phyloP scores from a whole-genome alignment of 2,113 vertebrate species.

The Oreotrochilus melanogaster region DNA sequence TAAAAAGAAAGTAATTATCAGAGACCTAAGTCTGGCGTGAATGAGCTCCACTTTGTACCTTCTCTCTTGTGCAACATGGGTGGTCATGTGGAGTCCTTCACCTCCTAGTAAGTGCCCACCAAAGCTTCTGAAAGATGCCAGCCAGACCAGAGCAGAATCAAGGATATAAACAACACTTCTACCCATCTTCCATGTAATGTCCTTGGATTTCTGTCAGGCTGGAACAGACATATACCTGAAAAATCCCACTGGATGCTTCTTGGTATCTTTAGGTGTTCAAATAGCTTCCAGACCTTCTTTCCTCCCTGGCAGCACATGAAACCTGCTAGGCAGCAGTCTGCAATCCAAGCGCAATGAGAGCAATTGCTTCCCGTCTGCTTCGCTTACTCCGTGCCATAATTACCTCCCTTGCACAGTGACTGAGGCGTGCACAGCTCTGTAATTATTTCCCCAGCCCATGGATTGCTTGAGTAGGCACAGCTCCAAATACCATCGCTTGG shows the following conservation, averaged over 20 bases:
- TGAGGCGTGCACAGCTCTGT: background rate
- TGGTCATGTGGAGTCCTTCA: background rate
- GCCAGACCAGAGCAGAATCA: background rate
- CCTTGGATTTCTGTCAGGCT: background rate
- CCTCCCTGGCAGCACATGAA: fast-evolving
- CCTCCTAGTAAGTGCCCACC: background rate
- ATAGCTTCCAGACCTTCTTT: background rate
- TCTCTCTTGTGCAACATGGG: background rate
- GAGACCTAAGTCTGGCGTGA: background rate
- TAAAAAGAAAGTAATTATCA: background rate
- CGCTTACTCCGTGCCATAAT: fast-evolving
- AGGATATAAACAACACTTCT: background rate
- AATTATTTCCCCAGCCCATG: background rate
- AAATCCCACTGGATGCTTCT: background rate
- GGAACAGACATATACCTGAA: background rate
- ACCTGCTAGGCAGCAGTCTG: background rate
- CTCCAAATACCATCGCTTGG: background rate
- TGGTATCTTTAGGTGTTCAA: background rate
- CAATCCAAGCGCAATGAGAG: background rate
- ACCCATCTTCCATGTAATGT: fast-evolving
- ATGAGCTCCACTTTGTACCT: background rate
- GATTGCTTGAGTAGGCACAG: background rate
- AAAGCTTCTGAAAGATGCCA: background rate
- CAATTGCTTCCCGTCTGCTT: fast-evolving
- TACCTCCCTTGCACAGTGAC: background rate